Base-by-base conservation (phyloP, 64 coral and sea anemone genomes). In the Exaiptasia diaphana region DNA sequence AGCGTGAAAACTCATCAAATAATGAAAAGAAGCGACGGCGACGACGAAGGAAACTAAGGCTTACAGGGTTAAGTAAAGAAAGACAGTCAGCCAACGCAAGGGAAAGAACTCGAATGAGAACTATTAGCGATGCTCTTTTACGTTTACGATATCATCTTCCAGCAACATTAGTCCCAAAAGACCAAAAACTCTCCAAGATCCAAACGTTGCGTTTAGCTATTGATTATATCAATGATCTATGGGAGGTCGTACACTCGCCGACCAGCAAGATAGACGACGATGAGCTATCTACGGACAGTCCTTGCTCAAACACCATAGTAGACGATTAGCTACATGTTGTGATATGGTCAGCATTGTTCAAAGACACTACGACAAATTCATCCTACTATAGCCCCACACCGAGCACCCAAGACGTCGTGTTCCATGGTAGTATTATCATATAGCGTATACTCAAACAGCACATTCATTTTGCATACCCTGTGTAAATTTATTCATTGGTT, bases 161-260 rank as follows among this genome's bases (percentile, higher is more conserved):
- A 36, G 53, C 79, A 3, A 92, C 76, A 13, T 15, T 99, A 24
- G 90, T 83, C 18, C 89, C 95, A 1, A 88, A 71, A 50, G 79
- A 88, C 23, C 87, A 89, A 50, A 99, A 99, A 73, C 85, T 99
- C 18, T 99, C 95, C 17, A 99, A 99, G 86, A 99, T 99, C 46
- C 85, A 99, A 62, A 99, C 95, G 34, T 43, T 99, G 44, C 75
- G 95, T 24, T 72, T 89, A 14, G 95, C 95, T 9, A 99, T 99
- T 18, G 83, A 85, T 22, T 99, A 99, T 49, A 99, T 99, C 29
- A 53, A 52, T 39, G 38, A 89, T 55, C 59, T 99, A 9, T 85
- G 55, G 57, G 50, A 99, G 6, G 54, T 93, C 10, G 53, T 99
- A 3, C 80, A 92, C 9, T 49, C 81, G 4, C n/a, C n/a, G n/a